These are phyloP conservation scores for Spatulosminthurus flaviceps DNA, from an alignment of 2,888 invertebrate species.

Conservation along the genomic window DNA sequence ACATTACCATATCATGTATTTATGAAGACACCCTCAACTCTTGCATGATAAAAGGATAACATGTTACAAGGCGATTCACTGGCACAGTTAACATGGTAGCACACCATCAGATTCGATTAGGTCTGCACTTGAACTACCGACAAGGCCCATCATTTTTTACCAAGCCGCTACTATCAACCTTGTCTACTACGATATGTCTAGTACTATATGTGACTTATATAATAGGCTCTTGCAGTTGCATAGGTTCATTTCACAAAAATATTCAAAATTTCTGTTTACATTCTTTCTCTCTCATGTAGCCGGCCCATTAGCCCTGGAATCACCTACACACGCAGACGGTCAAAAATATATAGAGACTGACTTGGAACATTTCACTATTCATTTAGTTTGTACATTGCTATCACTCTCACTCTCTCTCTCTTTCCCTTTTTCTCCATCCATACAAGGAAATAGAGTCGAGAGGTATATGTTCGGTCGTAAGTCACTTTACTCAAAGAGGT, in stretches of 20 bases:
- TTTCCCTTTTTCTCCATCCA: constrained; percentile 3
- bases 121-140: constrained; percentile 16
- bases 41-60: constrained; percentile 36
- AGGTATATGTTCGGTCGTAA: constrained; percentile 36
- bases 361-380: neutral
- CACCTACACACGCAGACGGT: neutral
- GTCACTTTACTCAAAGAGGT: constrained; percentile 19
- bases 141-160: constrained; percentile 5
- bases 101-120: constrained; percentile 30
- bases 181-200: no score
- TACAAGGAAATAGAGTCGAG: constrained; percentile 36
- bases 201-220: no score
- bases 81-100: constrained; percentile 30
- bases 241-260: neutral
- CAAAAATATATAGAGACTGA: no score
- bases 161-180: neutral
- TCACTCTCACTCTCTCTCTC: constrained; percentile 2
- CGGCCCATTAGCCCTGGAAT: no score
- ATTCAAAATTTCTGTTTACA: constrained; percentile 9
- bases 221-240: neutral
- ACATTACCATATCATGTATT: constrained; percentile 43
- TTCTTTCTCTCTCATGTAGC: neutral
- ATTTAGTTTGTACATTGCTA: neutral
- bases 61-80: constrained; percentile 20
- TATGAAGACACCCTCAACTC: constrained; percentile 43